A percentile compares a stretch with the other conserved stretches of the same genome.
Conservation (phyloP, 2,797 vertebrate genomes). For the Enteromius treurensis region DNA sequence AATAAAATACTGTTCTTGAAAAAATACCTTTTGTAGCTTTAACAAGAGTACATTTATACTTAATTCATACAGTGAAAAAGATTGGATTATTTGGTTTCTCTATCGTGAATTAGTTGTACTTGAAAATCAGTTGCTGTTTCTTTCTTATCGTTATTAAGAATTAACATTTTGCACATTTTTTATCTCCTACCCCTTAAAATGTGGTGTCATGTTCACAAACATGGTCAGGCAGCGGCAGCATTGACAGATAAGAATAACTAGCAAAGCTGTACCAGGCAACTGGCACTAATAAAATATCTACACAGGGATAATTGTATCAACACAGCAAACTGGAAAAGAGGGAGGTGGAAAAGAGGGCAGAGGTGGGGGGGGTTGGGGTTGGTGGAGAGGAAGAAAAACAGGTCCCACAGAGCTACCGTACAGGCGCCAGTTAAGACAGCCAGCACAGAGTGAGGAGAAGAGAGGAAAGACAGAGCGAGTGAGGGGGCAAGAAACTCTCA, state of each 20-base stretch:
- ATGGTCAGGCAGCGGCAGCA: constrained; percentile 58
- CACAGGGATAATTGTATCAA: constrained; percentile 74
- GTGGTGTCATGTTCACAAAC: background rate
- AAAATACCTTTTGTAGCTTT: background rate
- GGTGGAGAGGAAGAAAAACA: constrained; percentile 75
- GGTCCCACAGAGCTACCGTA: constrained; percentile 83
- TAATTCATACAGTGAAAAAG: background rate
- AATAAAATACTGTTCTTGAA: background rate
- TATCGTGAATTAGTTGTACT: background rate
- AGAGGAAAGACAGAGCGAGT: constrained; percentile 45
- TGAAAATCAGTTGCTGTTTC: background rate
- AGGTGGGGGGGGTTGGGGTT: constrained; percentile 31
- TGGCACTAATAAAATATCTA: constrained; percentile 76
- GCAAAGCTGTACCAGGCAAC: constrained; percentile 70
- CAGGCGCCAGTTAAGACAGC: constrained; percentile 83
- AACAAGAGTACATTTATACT: background rate
- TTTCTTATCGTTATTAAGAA: background rate
- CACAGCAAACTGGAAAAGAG: constrained; percentile 67
- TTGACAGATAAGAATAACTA: constrained; percentile 74
- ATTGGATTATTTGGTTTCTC: background rate
- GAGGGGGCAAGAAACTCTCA: constrained; percentile 78
- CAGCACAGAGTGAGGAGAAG: constrained; percentile 67
- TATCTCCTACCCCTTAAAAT: background rate
- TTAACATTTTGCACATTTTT: background rate
- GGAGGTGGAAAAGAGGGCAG: constrained; percentile 56